Percentiles rank a stretch among this genome's conserved stretches.
Conservation (phyloP, 2,797 vertebrate species). For the Hydrocynus forskahlii region DNA sequence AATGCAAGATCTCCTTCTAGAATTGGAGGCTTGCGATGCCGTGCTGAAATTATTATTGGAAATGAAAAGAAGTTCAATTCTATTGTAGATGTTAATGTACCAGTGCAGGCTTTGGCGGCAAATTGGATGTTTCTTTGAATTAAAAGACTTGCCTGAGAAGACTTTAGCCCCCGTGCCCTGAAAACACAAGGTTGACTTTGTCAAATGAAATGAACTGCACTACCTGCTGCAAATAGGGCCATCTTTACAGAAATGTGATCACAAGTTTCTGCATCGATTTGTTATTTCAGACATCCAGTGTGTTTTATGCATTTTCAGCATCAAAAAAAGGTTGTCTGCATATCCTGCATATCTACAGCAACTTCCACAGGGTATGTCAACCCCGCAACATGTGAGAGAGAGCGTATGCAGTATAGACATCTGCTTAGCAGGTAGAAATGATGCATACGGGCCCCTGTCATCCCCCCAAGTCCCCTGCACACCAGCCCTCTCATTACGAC, state of each 20-base stretch:
- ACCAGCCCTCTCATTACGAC: constrained; percentile 62
- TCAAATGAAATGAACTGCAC: constrained; percentile 13
- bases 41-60: constrained; percentile 23
- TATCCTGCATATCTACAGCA: background rate
- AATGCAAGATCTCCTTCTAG: constrained; percentile 34
- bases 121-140: constrained; percentile 7
- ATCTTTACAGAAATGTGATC: constrained; percentile 2
- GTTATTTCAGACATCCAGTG: background rate
- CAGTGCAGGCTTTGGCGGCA: background rate
- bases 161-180: background rate
- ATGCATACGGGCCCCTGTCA: constrained; percentile 46
- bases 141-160: background rate
- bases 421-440: constrained; percentile 49
- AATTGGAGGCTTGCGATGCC: background rate
- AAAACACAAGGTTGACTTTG: constrained; percentile 14
- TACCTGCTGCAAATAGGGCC: constrained; percentile 18
- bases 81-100: constrained; percentile 11
- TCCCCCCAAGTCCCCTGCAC: constrained; percentile 36
- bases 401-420: constrained; percentile 36
- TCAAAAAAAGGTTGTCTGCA: constrained; percentile 23
- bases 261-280: constrained; percentile 15
- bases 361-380: constrained; percentile 5
- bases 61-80: constrained; percentile 24
- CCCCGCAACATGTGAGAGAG: constrained; percentile 17
- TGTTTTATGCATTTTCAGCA: constrained; percentile 15